Conservation (phyloP, 2,113 vertebrate genomes). For the Chamaetylas fuelleborni region DNA sequence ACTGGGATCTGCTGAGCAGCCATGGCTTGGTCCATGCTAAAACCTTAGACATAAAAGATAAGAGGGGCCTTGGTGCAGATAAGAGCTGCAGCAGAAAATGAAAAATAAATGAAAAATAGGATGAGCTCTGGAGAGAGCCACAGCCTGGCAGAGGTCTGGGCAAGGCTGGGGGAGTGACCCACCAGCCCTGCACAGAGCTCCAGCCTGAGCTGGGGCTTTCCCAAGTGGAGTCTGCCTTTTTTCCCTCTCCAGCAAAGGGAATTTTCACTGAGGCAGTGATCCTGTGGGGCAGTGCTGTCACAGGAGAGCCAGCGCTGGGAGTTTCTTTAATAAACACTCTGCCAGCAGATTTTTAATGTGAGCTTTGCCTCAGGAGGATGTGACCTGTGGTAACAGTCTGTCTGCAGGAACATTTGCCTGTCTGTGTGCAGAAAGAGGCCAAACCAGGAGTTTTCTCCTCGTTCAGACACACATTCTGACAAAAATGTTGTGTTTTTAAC, state of each 20-base stretch:
- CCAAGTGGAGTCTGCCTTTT: rapidly evolving
- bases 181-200: not conserved
- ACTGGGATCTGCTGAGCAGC: not conserved
- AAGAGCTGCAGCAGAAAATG: not conserved
- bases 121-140: not conserved
- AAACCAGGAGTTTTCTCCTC: not conserved
- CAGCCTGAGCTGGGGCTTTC: not conserved
- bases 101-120: rapidly evolving
- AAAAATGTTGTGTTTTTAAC: not conserved
- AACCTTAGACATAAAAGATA: not conserved
- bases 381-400: not conserved
- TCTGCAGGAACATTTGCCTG: slow-evolving; percentile 18
- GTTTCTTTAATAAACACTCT: not conserved
- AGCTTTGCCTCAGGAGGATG: slow-evolving; percentile 18
- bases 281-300: not conserved
- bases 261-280: rapidly evolving
- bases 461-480: not conserved
- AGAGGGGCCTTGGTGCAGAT: not conserved
- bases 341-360: not conserved
- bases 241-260: not conserved
- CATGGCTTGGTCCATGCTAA: rapidly evolving
- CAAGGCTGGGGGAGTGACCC: rapidly evolving
- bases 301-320: rapidly evolving
- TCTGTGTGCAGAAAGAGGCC: slow-evolving; percentile 15
- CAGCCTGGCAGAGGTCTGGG: not conserved